phyloP scores from a whole-genome alignment of 2,113 vertebrate genomes.

The Thinocorus orbignyianus region DNA sequence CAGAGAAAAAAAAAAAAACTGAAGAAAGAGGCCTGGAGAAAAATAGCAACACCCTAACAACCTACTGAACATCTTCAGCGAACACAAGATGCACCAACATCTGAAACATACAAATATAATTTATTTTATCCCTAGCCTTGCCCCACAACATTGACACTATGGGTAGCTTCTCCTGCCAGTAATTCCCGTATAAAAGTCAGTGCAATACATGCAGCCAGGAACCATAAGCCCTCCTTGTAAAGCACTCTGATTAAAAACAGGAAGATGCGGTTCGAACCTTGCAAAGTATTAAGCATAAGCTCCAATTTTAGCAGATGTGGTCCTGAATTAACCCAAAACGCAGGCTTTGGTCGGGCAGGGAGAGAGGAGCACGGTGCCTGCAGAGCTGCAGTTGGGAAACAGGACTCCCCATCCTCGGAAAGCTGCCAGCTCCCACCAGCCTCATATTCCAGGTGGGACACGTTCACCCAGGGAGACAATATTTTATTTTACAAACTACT shows the following conservation, averaged over 20 bases:
- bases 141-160: fast-evolving
- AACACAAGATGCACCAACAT: background rate
- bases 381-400: background rate
- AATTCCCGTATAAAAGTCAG: background rate
- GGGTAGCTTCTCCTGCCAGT: background rate
- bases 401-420: background rate
- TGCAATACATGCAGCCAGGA: background rate
- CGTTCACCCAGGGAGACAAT: background rate
- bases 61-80: background rate
- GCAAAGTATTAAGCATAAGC: background rate
- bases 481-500: background rate
- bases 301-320: background rate
- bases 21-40: background rate
- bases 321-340: background rate
- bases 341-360: background rate
- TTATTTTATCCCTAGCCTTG: background rate
- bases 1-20: background rate
- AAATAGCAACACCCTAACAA: background rate
- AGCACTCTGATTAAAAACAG: background rate
- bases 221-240: background rate
- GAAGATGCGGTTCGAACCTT: background rate
- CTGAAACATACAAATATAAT: fast-evolving
- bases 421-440: background rate
- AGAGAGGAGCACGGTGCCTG: background rate
- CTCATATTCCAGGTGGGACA: background rate